Evolutionary conservation across 2,113 vertebrate genomes (phyloP).

Genomic region (Lepus timidus): DNA sequence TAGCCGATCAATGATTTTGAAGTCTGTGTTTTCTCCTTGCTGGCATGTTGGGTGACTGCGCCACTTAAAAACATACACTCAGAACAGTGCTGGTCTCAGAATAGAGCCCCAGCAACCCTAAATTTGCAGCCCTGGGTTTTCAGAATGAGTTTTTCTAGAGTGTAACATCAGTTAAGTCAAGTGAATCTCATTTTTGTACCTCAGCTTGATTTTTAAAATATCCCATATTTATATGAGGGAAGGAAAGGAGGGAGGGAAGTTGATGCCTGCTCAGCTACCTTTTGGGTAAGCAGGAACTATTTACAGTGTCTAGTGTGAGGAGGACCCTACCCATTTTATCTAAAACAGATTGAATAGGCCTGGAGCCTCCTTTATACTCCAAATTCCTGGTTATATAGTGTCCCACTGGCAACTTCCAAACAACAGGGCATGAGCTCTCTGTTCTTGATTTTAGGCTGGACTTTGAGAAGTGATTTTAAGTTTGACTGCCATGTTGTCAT

Average conservation of each 20-base stretch:
- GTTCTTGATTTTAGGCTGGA: neutral
- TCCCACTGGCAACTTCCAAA: conserved; percentile 10
- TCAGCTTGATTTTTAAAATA: conserved; percentile 6
- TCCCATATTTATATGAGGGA: neutral
- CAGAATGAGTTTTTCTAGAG: neutral
- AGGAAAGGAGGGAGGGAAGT: neutral
- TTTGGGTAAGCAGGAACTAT: neutral
- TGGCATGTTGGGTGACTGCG: neutral
- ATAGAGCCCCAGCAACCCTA: neutral
- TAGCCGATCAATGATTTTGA: neutral
- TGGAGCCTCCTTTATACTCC: neutral
- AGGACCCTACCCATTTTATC: neutral
- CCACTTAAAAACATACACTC: neutral
- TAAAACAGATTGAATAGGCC: neutral
- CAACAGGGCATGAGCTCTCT: conserved; percentile 32
- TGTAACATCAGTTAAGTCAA: conserved; percentile 14
- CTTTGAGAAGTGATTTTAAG: conserved; percentile 66
- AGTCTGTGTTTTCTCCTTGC: neutral
- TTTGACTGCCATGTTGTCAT: conserved; percentile 19
- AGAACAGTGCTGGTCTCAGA: neutral
- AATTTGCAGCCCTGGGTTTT: neutral
- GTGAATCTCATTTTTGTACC: neutral
- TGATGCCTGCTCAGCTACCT: neutral
- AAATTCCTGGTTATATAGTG: neutral
- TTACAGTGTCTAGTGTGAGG: neutral